Conservation (phyloP, 1,140 invertebrate genomes). For the Macrobrachium nipponense region DNA sequence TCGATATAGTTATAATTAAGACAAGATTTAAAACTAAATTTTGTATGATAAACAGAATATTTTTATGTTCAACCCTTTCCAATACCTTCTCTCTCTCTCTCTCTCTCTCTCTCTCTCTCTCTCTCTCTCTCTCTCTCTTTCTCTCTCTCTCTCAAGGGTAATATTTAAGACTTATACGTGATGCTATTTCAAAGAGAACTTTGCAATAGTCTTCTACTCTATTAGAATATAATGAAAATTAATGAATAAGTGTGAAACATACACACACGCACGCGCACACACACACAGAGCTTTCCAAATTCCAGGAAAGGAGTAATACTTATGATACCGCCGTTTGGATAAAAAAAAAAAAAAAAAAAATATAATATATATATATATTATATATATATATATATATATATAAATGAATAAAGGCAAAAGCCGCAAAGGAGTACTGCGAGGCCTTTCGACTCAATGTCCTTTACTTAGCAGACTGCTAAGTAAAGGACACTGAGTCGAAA, state of each 20-base stretch:
- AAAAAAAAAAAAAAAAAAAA: too few relatives aligned
- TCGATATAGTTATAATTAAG: too few relatives aligned
- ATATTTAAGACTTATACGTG: not conserved
- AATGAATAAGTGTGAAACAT: not conserved
- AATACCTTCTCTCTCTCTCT: not conserved
- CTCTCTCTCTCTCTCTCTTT: conserved; percentile 37
- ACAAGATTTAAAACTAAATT: too few relatives aligned
- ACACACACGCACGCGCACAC: conserved; percentile 22
- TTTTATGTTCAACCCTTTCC: not conserved
- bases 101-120: conserved; percentile 19
- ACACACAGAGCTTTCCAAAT: not conserved
- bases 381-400: conserved; percentile 1
- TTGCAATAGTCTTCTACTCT: not conserved
- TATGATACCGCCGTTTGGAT: too few relatives aligned
- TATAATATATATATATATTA: too few relatives aligned
- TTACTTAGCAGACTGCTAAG: too few relatives aligned
- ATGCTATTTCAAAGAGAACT: not conserved
- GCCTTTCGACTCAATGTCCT: too few relatives aligned
- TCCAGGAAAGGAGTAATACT: too few relatives aligned
- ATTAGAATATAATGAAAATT: not conserved
- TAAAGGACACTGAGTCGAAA: too few relatives aligned
- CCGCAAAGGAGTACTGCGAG: too few relatives aligned
- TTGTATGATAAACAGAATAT: not conserved
- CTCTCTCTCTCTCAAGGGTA: conserved; percentile 17
- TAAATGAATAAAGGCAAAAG: too few relatives aligned